phyloP scores from a whole-genome alignment of 2,113 vertebrate species.

The Neodon shergylaensis region DNA sequence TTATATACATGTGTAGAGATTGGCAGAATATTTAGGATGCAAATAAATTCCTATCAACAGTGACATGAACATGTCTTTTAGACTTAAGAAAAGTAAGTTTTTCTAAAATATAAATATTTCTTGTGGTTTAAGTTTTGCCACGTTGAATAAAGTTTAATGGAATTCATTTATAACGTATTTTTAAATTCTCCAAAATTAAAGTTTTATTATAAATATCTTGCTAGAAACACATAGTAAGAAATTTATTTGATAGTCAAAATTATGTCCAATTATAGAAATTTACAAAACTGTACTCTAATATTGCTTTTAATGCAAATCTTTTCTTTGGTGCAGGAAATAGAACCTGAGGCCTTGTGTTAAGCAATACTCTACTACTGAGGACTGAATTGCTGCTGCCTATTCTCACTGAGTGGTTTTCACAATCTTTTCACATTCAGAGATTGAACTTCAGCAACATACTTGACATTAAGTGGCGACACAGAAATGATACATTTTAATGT shows the following conservation, averaged over 20 bases:
- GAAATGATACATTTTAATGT: slow-evolving; percentile 20
- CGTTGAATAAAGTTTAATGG: slow-evolving; percentile 54
- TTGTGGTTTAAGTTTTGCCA: slow-evolving; percentile 31
- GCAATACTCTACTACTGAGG: no score
- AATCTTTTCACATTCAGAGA: slow-evolving; percentile 58
- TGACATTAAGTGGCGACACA: slow-evolving; percentile 49
- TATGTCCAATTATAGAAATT: not conserved
- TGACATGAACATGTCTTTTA: slow-evolving; percentile 24
- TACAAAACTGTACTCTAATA: not conserved
- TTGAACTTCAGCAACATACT: slow-evolving; percentile 55
- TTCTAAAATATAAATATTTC: not conserved
- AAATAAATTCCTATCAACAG: not conserved
- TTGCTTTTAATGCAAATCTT: not conserved
- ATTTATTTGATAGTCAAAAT: no score
- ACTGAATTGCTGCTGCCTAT: slow-evolving; percentile 6
- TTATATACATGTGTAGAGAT: slow-evolving; percentile 14
- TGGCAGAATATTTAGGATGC: not conserved
- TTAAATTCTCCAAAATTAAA: not conserved
- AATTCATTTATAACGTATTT: not conserved
- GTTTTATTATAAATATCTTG: not conserved
- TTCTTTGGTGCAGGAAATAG: no score
- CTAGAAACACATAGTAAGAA: not conserved
- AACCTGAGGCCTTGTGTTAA: not conserved
- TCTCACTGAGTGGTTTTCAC: slow-evolving; percentile 57
- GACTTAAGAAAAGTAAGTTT: not conserved